Percentiles rank a stretch among this genome's conserved stretches.
phyloP scores from a whole-genome alignment of 2,797 vertebrate species.

The Sardinella longiceps region DNA sequence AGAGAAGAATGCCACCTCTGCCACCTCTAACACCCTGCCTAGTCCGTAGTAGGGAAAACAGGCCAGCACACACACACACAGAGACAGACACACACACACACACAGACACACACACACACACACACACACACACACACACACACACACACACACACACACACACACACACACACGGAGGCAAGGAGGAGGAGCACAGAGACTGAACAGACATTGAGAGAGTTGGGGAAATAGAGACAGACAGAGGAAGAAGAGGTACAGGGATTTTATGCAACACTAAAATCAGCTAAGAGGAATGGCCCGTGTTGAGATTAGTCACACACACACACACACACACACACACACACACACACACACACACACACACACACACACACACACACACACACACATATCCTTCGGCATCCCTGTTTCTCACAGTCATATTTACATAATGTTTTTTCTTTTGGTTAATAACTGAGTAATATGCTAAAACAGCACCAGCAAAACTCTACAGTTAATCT shows the following conservation, averaged over 20 bases:
- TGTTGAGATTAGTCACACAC: slow-evolving; percentile 16
- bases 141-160: background rate
- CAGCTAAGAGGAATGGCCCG: background rate
- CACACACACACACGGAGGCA: background rate
- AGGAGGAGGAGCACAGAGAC: background rate
- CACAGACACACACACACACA: background rate
- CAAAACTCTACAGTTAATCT: background rate
- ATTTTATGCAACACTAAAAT: background rate
- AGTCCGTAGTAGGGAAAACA: slow-evolving; percentile 49
- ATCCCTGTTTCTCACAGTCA: background rate
- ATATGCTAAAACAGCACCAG: background rate
- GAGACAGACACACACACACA: background rate
- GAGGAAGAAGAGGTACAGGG: background rate
- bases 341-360: slow-evolving; percentile 3
- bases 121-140: slow-evolving; percentile 21
- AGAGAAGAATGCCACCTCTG: no score
- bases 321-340: slow-evolving; percentile 31
- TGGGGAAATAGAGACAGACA: background rate
- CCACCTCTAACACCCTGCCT: no score
- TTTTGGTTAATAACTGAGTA: slow-evolving; percentile 11
- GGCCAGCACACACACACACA: slow-evolving; percentile 45
- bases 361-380: slow-evolving; percentile 26
- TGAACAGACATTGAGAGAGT: background rate
- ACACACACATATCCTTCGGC: slow-evolving; percentile 36
- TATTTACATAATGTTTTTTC: background rate